Percentiles rank a stretch among this genome's conserved stretches.
phyloP scores from a whole-genome alignment of 2,113 vertebrate species.

The Elephas maximus region DNA sequence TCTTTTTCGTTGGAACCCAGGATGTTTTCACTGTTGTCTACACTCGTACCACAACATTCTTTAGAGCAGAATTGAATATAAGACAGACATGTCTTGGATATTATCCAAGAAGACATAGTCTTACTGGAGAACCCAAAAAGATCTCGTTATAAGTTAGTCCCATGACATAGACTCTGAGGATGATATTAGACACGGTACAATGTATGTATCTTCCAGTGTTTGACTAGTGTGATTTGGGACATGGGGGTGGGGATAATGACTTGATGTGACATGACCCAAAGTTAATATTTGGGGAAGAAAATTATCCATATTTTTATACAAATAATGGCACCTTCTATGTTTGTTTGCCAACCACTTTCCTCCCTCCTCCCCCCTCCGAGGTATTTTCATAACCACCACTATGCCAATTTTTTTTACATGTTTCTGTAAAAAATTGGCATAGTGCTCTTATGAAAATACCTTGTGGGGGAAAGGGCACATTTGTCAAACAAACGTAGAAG shows the following conservation, averaged over 20 bases:
- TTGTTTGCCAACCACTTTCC: too few relatives aligned
- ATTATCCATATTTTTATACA: background rate
- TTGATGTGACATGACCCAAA: constrained; percentile 50
- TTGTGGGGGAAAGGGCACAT: too few relatives aligned
- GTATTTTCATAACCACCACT: too few relatives aligned
- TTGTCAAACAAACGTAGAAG: too few relatives aligned
- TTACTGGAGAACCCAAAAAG: constrained; percentile 60
- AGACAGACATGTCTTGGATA: constrained; percentile 62
- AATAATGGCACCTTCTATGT: too few relatives aligned
- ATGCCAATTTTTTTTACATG: too few relatives aligned
- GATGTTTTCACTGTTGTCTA: constrained; percentile 24
- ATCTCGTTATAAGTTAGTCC: constrained; percentile 66
- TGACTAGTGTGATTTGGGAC: constrained; percentile 18
- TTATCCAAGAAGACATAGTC: constrained; percentile 67
- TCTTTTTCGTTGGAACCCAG: background rate
- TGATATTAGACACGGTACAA: constrained; percentile 53
- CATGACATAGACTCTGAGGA: constrained; percentile 41
- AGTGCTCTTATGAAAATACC: too few relatives aligned
- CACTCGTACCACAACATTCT: background rate
- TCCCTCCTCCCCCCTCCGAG: too few relatives aligned
- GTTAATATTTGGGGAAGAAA: constrained; percentile 52
- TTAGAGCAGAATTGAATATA: constrained; percentile 54
- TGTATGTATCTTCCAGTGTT: constrained; percentile 17
- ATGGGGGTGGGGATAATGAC: background rate
- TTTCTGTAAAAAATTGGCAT: too few relatives aligned